These are phyloP conservation scores for Anadara kagoshimensis DNA, from an alignment of 1,140 invertebrate species.

Conservation along the genomic window DNA sequence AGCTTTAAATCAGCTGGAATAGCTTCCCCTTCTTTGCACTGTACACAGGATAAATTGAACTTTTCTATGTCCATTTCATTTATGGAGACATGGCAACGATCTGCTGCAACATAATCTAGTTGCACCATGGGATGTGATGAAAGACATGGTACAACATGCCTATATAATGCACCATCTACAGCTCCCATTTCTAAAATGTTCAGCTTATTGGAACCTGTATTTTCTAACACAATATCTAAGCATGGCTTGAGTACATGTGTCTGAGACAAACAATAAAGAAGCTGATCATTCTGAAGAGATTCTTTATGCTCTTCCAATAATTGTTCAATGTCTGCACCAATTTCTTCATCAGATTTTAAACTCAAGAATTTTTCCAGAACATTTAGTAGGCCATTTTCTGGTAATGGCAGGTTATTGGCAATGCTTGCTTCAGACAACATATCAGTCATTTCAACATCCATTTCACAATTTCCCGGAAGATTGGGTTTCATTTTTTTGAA, in stretches of 20 bases:
- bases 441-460: no score
- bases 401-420: no score
- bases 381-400: no score
- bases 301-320: no score
- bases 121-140: conserved; percentile 71
- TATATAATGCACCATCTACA: conserved; percentile 54
- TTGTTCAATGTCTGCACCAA: no score
- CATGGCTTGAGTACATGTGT: conserved; percentile 59
- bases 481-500: no score
- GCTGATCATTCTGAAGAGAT: no score
- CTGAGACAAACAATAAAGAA: conserved; percentile 20
- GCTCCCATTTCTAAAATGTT: conserved; percentile 84
- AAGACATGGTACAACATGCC: conserved; percentile 58
- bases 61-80: background rate
- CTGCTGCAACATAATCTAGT: conserved; percentile 71
- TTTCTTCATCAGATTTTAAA: no score
- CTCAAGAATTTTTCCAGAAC: no score
- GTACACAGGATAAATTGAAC: conserved; percentile 45
- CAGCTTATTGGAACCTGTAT: conserved; percentile 82
- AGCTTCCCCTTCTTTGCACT: conserved; percentile 64
- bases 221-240: conserved; percentile 85
- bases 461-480: no score
- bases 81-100: conserved; percentile 31
- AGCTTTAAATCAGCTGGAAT: conserved; percentile 45
- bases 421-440: no score